Conservation (phyloP, 2,888 invertebrate species). For the Tanypteryx hageni region DNA sequence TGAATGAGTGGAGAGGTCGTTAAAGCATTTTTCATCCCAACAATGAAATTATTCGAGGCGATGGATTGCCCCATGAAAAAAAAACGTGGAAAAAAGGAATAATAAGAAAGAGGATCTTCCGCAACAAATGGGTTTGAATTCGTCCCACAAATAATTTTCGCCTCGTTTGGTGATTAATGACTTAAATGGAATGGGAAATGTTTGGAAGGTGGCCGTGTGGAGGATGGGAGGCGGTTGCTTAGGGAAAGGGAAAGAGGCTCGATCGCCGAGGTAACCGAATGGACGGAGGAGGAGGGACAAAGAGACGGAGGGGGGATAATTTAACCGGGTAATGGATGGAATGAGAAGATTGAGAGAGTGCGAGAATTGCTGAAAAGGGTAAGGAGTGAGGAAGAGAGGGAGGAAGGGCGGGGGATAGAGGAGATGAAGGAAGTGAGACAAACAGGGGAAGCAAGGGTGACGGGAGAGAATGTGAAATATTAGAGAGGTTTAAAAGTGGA, state of each 20-base stretch:
- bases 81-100: not conserved
- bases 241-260: not conserved
- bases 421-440: too few species aligned
- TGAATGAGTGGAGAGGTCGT: slow-evolving; percentile 2
- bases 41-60: slow-evolving; percentile 30
- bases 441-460: too few species aligned
- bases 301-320: not conserved
- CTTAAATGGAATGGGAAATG: not conserved
- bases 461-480: too few species aligned
- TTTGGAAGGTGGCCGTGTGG: not conserved
- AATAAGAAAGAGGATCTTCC: not conserved
- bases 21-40: slow-evolving; percentile 30
- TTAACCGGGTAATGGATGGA: too few species aligned
- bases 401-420: not conserved
- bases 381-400: not conserved
- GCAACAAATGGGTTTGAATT: slow-evolving; percentile 28
- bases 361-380: not conserved
- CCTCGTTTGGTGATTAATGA: slow-evolving; percentile 47
- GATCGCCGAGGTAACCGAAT: not conserved
- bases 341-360: too few species aligned
- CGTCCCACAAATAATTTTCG: slow-evolving; percentile 35
- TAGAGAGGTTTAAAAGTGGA: too few species aligned
- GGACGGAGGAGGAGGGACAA: not conserved
- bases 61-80: slow-evolving; percentile 31
- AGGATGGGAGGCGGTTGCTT: not conserved